A percentile compares a stretch with the other conserved stretches of the same genome.
phyloP scores from a whole-genome alignment of 2,888 invertebrate genomes.

The Drosophila meridiana region DNA sequence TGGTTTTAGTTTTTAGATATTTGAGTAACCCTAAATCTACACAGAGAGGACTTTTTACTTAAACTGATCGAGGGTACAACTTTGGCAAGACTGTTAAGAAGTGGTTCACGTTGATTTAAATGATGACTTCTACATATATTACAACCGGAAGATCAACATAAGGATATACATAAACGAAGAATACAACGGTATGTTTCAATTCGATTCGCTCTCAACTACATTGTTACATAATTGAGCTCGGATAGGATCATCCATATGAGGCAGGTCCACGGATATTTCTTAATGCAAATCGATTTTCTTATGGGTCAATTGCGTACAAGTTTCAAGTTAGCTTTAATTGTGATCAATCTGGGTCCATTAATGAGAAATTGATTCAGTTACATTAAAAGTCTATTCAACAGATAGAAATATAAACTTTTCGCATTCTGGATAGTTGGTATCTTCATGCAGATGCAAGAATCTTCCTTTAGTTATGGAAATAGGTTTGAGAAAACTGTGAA shows the following conservation, averaged over 20 bases:
- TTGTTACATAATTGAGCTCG: not conserved
- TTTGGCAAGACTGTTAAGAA: constrained; percentile 14
- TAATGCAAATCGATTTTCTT: too few relatives aligned
- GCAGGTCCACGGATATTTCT: too few relatives aligned
- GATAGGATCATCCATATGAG: not conserved
- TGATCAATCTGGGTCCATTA: not conserved
- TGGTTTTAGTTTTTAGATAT: constrained; percentile 29
- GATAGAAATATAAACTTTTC: not conserved
- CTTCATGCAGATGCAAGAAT: rapidly evolving
- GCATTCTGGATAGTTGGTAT: not conserved
- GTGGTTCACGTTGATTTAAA: constrained; percentile 15
- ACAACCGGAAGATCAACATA: not conserved
- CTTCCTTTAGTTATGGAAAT: not conserved
- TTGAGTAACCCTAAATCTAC: constrained; percentile 25
- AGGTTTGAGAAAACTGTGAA: not conserved
- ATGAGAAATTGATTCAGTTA: not conserved
- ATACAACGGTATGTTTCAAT: constrained; percentile 8
- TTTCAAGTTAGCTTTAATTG: too few relatives aligned
- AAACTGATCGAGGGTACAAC: constrained; percentile 15
- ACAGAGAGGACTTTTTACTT: constrained; percentile 20
- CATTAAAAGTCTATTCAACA: too few relatives aligned
- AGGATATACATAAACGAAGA: constrained; percentile 2
- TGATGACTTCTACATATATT: constrained; percentile 6
- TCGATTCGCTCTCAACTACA: not conserved
- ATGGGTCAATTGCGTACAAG: too few relatives aligned